Base-by-base conservation (phyloP, 2,888 invertebrate species). In the Cerceris ruficornis region DNA sequence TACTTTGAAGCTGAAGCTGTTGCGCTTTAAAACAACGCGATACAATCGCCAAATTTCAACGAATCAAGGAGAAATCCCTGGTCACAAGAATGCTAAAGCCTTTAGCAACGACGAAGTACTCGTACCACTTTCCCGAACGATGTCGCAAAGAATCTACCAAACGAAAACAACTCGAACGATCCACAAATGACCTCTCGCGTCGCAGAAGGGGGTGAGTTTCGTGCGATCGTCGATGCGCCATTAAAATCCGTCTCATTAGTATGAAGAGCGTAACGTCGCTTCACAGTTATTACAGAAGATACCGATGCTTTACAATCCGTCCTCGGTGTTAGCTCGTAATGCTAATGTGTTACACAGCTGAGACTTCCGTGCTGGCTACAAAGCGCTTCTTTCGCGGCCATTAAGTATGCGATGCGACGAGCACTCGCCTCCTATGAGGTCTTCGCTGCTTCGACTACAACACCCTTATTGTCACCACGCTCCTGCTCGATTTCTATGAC, bases 241-340 rank as follows among this genome's bases (percentile, higher is more conserved):
- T 90, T 89, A 89, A 90, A 90, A 88, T 87, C 86, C 83, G 71
- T 70, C 89, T 90, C 90, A 90, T 91, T 88, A 86, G 88, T 88
- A 91, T 91, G 91, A 86, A 86, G 80, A 85, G 86, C 90, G 85
- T 84, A 88, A 80, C 84, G 88, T 85, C 87, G 83, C 88, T 91
- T 91, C 91, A 91, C 91, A 91, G 91, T 91, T 91, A 91, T 91
- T 91, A 91, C 91, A 91, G 89, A 86, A 88, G 89, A 90, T 89
- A 90, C 86, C 90, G 86, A 88, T 87, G 91, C 91, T 91, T 91
- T 89, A 90, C 91, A 91, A 91, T 90, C 89, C 88, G 86, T 87
- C 87, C 88, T 89, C 88, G 89, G 83, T 86, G 89, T 90, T 90
- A 88, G 90, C 88, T 82, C 88, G 90, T 87, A 90, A 91, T 91